Evolutionary conservation across 2,888 invertebrate genomes (phyloP).

Genomic region (Drosophila tanythrix): DNA sequence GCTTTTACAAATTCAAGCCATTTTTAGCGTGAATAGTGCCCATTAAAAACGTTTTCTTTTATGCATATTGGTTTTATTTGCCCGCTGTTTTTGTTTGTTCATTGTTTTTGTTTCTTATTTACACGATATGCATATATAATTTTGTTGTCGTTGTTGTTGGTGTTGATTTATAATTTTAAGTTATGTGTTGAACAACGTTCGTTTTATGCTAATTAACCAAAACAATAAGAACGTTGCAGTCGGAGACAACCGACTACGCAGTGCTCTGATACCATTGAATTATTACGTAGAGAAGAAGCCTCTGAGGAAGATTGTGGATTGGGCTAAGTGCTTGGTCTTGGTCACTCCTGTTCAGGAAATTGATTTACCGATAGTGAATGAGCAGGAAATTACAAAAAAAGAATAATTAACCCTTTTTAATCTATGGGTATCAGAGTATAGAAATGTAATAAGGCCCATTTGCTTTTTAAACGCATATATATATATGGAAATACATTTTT

Average conservation of each 20-base stretch:
- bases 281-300: not conserved
- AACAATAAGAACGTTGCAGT: not conserved
- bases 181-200: slow-evolving; percentile 16
- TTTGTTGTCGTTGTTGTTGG: slow-evolving; percentile 38
- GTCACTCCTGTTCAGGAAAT: not conserved
- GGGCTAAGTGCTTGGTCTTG: not conserved
- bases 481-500: slow-evolving; percentile 1
- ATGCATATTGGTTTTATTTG: slow-evolving; percentile 30
- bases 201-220: not conserved
- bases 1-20: not conserved
- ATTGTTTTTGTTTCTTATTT: slow-evolving; percentile 5
- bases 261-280: not conserved
- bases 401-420: not conserved
- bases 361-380: not conserved
- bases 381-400: not conserved
- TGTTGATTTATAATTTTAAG: slow-evolving; percentile 35
- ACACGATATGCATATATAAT: slow-evolving; percentile 19
- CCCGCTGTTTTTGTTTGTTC: slow-evolving; percentile 24
- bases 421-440: not conserved
- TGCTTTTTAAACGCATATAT: not conserved
- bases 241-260: not conserved
- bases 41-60: slow-evolving; percentile 9
- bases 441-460: not conserved
- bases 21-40: slow-evolving; percentile 1
- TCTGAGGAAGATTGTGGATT: not conserved